Evolutionary conservation across 2,888 invertebrate genomes (phyloP), one percentile per base, ranked within the genome.

Genomic region (Siphonodentalium dalli): DNA sequence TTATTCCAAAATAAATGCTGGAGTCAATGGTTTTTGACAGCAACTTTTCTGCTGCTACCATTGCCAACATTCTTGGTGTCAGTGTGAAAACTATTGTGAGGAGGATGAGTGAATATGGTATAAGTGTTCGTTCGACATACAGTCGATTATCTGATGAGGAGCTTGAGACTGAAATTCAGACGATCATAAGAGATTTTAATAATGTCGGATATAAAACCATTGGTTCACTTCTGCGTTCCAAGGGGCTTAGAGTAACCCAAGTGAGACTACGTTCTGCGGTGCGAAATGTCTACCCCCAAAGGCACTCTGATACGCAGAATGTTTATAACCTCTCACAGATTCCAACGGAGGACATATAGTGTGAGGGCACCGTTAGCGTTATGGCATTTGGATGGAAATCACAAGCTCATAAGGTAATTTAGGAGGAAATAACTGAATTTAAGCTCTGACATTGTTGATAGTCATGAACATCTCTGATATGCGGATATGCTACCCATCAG

Each of bases 351-450:
- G 11, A 31, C 46, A 18, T 57, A 57, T 37, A 48, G 20, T 24
- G 49, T 57, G 18, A n/a, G 21, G 15, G 31, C 26, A 15, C 47
- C 53, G 4, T 39, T 24, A 27, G 47, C 44, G 7, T 27, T 54
- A 20, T 50, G 54, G 54, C 54, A 50, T 21, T 40, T 50, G n/a
- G 54, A 54, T 54, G 50, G 49, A 3, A 53, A 48, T 40, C 57
- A 53, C 18, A 53, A 57, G 34, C 40, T 53, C 21, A 54, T 53
- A 8, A 42, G 52, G 53, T 57, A 15, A n/a, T n/a, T n/a, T n/a
- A n/a, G n/a, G n/a, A n/a, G n/a, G n/a, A n/a, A n/a, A n/a, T n/a
- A n/a, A n/a, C n/a, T n/a, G n/a, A n/a, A n/a, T n/a, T n/a, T n/a
- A n/a, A n/a, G n/a, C n/a, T n/a, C n/a, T n/a, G n/a, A n/a, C n/a